phyloP scores from a whole-genome alignment of 2,797 vertebrate species.

The Carcharodon carcharias region DNA sequence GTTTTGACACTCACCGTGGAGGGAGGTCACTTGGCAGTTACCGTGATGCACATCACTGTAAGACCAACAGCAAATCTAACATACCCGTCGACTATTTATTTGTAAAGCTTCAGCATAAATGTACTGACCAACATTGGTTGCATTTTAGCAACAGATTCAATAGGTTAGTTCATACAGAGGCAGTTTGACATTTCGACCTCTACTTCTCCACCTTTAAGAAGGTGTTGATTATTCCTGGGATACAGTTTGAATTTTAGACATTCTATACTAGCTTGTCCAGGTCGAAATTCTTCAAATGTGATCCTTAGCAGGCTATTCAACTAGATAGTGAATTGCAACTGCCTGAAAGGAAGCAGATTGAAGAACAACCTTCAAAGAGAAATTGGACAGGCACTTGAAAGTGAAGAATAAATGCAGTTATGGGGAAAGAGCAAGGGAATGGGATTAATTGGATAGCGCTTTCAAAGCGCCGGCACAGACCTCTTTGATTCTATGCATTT shows the following conservation, averaged over 20 bases:
- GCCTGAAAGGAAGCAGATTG: background rate
- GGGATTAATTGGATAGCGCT: background rate
- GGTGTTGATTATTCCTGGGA: background rate
- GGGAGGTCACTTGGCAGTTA: background rate
- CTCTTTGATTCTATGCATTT: background rate
- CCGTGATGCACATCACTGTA: too few species aligned
- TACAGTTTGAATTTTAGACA: background rate
- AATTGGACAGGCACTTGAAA: background rate
- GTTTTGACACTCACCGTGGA: background rate
- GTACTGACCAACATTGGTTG: background rate
- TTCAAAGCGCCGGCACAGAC: background rate
- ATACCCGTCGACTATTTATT: background rate
- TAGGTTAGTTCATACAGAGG: background rate
- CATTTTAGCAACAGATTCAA: background rate
- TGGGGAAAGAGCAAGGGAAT: background rate
- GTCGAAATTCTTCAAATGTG: background rate
- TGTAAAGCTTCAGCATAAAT: background rate
- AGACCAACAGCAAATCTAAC: background rate
- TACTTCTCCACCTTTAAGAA: background rate
- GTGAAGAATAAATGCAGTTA: background rate
- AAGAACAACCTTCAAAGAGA: background rate
- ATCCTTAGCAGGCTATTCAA: background rate
- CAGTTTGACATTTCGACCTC: background rate
- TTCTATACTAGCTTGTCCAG: background rate
- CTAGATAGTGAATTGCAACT: background rate